These are phyloP conservation scores for Ciconia stormi DNA, from an alignment of 2,113 vertebrate species.

Conservation along the genomic window DNA sequence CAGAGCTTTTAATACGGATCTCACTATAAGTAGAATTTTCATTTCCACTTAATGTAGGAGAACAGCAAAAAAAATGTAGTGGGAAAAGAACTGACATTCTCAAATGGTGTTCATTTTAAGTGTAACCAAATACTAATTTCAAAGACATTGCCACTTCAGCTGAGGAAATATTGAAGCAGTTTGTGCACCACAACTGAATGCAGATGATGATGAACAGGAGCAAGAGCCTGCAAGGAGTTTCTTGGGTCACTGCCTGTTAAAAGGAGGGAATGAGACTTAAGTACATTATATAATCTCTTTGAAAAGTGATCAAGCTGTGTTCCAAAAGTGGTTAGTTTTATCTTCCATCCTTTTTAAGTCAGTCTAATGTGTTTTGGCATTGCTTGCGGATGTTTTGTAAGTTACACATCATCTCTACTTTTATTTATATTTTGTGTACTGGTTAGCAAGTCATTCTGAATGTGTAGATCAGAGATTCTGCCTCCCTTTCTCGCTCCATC, in stretches of 20 bases:
- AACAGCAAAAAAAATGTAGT: background rate
- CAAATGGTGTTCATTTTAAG: background rate
- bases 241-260: background rate
- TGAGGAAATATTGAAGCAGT: background rate
- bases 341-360: background rate
- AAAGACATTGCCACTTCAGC: background rate
- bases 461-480: background rate
- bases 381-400: background rate
- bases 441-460: background rate
- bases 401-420: background rate
- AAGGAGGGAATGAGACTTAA: background rate
- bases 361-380: background rate
- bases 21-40: background rate
- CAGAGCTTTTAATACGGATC: background rate
- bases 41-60: background rate
- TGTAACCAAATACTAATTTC: background rate
- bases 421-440: background rate
- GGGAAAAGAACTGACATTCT: background rate
- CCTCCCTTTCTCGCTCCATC: background rate
- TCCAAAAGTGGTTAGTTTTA: background rate
- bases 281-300: background rate
- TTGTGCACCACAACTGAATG: background rate
- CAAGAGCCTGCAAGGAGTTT: background rate
- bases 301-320: constrained; percentile 9
- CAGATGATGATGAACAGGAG: background rate